A percentile compares a stretch with the other conserved stretches of the same genome.
These are phyloP conservation scores for Archips xylosteana DNA, from an alignment of 2,888 invertebrate genomes.

Conservation along the genomic window DNA sequence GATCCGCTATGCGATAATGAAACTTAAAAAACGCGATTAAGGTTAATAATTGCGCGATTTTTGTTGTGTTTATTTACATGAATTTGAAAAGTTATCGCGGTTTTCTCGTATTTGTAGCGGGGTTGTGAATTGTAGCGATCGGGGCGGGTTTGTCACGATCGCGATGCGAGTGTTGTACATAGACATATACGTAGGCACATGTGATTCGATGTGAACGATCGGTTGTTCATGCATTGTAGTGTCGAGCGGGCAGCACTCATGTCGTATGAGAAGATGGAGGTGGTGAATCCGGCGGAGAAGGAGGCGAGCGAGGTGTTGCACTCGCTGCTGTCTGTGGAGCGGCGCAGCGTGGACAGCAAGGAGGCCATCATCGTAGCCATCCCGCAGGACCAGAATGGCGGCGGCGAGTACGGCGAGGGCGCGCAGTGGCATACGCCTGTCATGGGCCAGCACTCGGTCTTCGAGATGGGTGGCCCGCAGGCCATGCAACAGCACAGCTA, in stretches of 20 bases:
- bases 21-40: slow-evolving; percentile 87
- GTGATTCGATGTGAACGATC: slow-evolving; percentile 79
- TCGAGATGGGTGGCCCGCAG: slow-evolving; percentile 73
- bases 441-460: slow-evolving; percentile 83
- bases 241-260: slow-evolving; percentile 65
- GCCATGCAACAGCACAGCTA: slow-evolving; percentile 78
- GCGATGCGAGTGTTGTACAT: slow-evolving; percentile 77
- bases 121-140: slow-evolving; percentile 64
- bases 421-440: slow-evolving; percentile 88
- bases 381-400: slow-evolving; percentile 76
- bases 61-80: slow-evolving; percentile 86
- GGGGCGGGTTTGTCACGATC: slow-evolving; percentile 74
- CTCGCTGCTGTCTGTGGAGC: slow-evolving; percentile 87
- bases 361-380: slow-evolving; percentile 82
- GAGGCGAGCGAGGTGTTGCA: slow-evolving; percentile 90
- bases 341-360: slow-evolving; percentile 87
- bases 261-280: slow-evolving; percentile 86
- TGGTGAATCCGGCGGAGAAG: slow-evolving; percentile 88
- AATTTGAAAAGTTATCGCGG: slow-evolving; percentile 85
- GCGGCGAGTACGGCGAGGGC: slow-evolving; percentile 80
- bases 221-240: slow-evolving; percentile 64
- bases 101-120: slow-evolving; percentile 73
- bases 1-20: slow-evolving; percentile 87
- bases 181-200: slow-evolving; percentile 79
- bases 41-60: slow-evolving; percentile 87